Evolutionary conservation across 1,140 invertebrate species (phyloP), one percentile per base, ranked within the genome.

Genomic region (Drosophila athabasca): DNA sequence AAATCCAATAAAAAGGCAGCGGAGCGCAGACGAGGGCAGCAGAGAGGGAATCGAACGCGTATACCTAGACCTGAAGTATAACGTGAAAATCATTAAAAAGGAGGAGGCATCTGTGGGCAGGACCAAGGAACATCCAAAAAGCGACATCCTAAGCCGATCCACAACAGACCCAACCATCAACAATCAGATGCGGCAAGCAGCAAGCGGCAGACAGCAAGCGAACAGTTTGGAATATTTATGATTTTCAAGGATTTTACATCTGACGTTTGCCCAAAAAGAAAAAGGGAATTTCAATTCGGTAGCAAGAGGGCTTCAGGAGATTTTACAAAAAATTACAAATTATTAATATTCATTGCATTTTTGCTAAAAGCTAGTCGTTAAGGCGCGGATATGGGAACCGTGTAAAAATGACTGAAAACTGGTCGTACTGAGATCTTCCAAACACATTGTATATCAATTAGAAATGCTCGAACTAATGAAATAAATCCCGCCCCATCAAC

Each of bases 161-260:
- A 54, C 80, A 19, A 31, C 45, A 24, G 51, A 60, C 65, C 78
- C 82, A 87, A 60, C 64, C 77, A 72, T 79, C 74, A 78, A 60
- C 26, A 26, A 35, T 46, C 35, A 31, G 17, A 76, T 69, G 64
- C 61, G 39, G 51, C 66, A 62, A 70, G 66, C 53, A 46, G 39
- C 50, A 50, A 70, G 66, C 53, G 50, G 39, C 50, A 50, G 57
- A 67, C 72, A 64, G 55, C 52, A 24, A 24, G 39, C 41, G 43
- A 48, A 79, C 35, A 43, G 57, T 64, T 69, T 62, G 60, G 50
- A 81, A 87, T 87, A 87, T 87, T 87, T 87, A 87, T 87, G 62
- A 87, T 68, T 66, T 81, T 82, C 60, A 81, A 87, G 82, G 82
- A 85, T 85, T 85, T 85, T 64, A 69, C 70, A 66, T 74, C 31